Evolutionary conservation across 2,113 vertebrate species (phyloP), one percentile per base, ranked within the genome.

Genomic region (Nycticryphes semicollaris): DNA sequence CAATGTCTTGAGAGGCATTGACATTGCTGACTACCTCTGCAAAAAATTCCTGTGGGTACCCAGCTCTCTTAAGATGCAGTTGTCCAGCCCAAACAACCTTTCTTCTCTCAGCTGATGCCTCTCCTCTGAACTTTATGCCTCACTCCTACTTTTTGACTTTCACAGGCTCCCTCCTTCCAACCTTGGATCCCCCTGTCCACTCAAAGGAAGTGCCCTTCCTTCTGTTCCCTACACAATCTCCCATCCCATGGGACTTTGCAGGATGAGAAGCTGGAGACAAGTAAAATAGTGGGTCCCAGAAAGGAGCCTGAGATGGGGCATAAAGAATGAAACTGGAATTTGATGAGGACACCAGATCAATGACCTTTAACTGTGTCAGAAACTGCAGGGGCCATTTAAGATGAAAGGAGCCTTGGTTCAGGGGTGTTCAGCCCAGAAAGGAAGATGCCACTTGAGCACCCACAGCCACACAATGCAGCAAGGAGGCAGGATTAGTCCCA

Each of bases 171-270:
- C 28, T 94, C 78, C 30, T 87, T 74, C 77, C 75, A 74, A 84
- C 31, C 73, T 67, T 57, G 39, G 33, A 31, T 75, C 7, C 22
- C 30, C 14, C 37, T 41, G 53, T 69, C 73, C 53, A 84, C 37
- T 7, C 62, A 79, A 82, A 92, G 90, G 85, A 96, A 94, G 20
- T 91, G 68, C 35, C 64, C 39, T 86, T 88, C 76, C 70, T 89
- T 78, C 75, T 35, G 75, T 80, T 75, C 66, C 41, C 66, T 62
- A 91, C 41, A 69, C 11, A 30, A 12, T n/a, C 66, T 84, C 45
- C 81, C n/a, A 83, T 72, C 74, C 84, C 50, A 0, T 35, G 77
- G 53, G 89, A 92, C 23, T 57, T 81, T 51, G 12, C 43, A 74
- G 66, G 62, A 70, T 94, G 84, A 81, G 84, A 94, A 96, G 70